Base-by-base conservation (phyloP, 2,888 invertebrate species). In the Nephrotoma appendiculata region DNA sequence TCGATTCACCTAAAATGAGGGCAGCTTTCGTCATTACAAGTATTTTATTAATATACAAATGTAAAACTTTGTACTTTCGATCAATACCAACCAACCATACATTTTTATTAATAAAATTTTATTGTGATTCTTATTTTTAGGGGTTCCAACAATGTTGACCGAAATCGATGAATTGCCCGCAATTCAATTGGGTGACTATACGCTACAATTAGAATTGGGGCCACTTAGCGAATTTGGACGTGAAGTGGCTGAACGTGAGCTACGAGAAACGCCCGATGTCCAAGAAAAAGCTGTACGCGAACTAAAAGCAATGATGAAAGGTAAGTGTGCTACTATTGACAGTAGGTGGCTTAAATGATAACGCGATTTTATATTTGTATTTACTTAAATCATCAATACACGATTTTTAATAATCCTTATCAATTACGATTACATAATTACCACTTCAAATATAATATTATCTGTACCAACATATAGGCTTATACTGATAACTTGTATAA, bases 261-360 rank as follows among this genome's bases (percentile, higher is more conserved):
- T 96, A 43, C 92, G 96, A 87, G 96, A 97, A 91, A 94, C 94
- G 0, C 94, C 95, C 0, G 95, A 96, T 90, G 91, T 93, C 5
- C 93, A 94, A 9, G 92, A 93, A 88, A 91, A 93, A 87, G 94
- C 94, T 5, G 89, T 95, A 15, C 90, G 90, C 86, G 94, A 94
- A 88, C 90, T 94, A 2, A 92, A 92, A 87, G 90, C 91, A 87
- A 91, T 94, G 86, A 91, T 96, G 44, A 93, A 94, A 93, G 94
- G 96, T 94, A 91, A 90, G 89, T 88, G n/a, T 19, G 1, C 7
- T 86, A 12, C 44, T 85, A n/a, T 52, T 43, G 87, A 84, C 6
- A 31, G 31, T 31, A 31, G 31, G 31, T 31, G 31, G 31, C 31
- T 31, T 31, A 31, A 31, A 31, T 31, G 31, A 83, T 83, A 83